phyloP scores from a whole-genome alignment of 2,888 invertebrate species.

The Merodon equestris region DNA sequence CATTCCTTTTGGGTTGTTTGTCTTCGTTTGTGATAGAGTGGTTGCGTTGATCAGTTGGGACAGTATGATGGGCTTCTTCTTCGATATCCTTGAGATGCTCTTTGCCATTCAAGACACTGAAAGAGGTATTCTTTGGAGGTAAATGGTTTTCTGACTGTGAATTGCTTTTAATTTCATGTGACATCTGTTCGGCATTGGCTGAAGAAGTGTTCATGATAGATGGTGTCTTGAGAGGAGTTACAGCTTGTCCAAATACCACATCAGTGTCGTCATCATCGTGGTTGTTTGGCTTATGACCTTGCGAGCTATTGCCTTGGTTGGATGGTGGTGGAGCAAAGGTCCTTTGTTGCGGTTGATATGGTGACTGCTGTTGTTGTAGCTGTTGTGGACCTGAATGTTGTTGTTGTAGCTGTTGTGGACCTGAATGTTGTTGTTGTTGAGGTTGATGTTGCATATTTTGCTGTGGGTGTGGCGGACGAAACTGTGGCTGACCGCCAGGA shows the following conservation, averaged over 20 bases:
- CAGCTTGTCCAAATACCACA: conserved; percentile 77
- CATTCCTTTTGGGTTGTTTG: conserved; percentile 25
- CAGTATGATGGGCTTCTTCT: too few relatives aligned
- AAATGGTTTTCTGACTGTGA: conserved; percentile 24
- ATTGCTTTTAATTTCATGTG: conserved; percentile 62
- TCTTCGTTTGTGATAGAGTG: neutral
- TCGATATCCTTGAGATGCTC: conserved; percentile 44
- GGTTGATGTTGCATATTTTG: conserved; percentile 68
- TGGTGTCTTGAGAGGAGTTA: conserved; percentile 74
- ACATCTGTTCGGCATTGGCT: conserved; percentile 4
- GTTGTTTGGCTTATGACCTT: conserved; percentile 60
- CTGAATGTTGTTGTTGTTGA: conserved; percentile 70
- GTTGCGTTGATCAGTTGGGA: neutral
- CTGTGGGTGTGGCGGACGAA: conserved; percentile 72
- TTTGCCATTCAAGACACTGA: conserved; percentile 35
- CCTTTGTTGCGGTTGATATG: conserved; percentile 64
- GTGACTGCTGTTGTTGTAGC: conserved; percentile 64
- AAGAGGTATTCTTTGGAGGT: conserved; percentile 18
- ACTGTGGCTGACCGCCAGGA: conserved; percentile 73
- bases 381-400: too few relatives aligned
- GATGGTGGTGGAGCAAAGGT: conserved; percentile 70
- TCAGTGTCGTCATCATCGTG: conserved; percentile 78
- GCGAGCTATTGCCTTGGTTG: conserved; percentile 61
- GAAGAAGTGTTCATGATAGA: conserved; percentile 13
- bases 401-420: conserved; percentile 70